A percentile compares a stretch with the other conserved stretches of the same genome.
phyloP scores from a whole-genome alignment of 2,888 invertebrate species.

The Mycalesis mineus region DNA sequence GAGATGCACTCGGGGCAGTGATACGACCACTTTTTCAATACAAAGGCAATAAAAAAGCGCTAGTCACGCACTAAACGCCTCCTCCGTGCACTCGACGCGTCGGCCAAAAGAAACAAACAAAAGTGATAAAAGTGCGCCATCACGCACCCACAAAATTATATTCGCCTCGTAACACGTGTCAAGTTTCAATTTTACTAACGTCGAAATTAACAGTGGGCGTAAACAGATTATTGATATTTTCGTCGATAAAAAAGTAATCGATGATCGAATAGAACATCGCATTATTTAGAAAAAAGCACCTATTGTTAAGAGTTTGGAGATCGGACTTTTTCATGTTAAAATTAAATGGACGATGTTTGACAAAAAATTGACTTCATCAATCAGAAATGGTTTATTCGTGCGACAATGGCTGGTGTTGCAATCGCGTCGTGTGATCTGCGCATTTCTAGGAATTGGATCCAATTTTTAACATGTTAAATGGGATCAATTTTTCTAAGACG shows the following conservation, averaged over 20 bases:
- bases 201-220: slow-evolving; percentile 77
- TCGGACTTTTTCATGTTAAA: slow-evolving; percentile 51
- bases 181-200: slow-evolving; percentile 75
- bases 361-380: slow-evolving; percentile 72
- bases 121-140: slow-evolving; percentile 67
- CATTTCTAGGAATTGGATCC: slow-evolving; percentile 58
- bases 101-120: slow-evolving; percentile 73
- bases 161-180: slow-evolving; percentile 76
- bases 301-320: slow-evolving; percentile 66
- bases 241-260: slow-evolving; percentile 75
- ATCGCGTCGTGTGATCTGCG: slow-evolving; percentile 58
- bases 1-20: slow-evolving; percentile 38
- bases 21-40: slow-evolving; percentile 64
- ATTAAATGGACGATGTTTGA: slow-evolving; percentile 62
- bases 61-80: slow-evolving; percentile 74
- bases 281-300: slow-evolving; percentile 62
- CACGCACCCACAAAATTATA: slow-evolving; percentile 74
- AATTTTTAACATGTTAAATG: slow-evolving; percentile 62
- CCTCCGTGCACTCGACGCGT: slow-evolving; percentile 52
- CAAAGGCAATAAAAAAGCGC: slow-evolving; percentile 71
- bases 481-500: slow-evolving; percentile 47
- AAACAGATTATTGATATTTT: slow-evolving; percentile 77
- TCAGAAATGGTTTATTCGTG: slow-evolving; percentile 71
- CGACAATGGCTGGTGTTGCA: slow-evolving; percentile 61
- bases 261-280: slow-evolving; percentile 64